phyloP scores from a whole-genome alignment of 2,113 vertebrate genomes.

The Campylomormyrus tamandua region DNA sequence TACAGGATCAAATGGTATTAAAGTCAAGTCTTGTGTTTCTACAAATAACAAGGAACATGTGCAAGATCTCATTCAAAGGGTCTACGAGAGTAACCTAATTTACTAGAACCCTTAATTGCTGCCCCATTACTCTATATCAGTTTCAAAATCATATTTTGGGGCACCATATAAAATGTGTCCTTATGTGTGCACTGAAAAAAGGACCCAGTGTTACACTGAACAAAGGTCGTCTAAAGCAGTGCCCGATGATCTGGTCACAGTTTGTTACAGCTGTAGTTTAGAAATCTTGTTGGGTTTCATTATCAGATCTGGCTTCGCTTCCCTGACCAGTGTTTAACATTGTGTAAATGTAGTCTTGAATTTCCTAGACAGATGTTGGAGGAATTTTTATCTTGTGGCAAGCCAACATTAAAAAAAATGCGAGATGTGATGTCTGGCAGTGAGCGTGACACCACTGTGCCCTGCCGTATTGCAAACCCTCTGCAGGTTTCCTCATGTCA shows the following conservation, averaged over 20 bases:
- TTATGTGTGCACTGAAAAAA: conserved; percentile 19
- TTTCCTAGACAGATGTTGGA: conserved; percentile 57
- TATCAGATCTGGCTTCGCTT: conserved; percentile 53
- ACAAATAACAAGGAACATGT: conserved; percentile 57
- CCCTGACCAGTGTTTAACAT: conserved; percentile 50
- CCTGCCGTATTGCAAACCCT: conserved; percentile 33
- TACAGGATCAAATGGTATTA: conserved; percentile 52
- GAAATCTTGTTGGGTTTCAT: conserved; percentile 37
- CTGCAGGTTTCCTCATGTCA: conserved; percentile 16
- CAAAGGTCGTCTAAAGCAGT: conserved; percentile 1
- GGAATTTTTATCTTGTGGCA: conserved; percentile 50
- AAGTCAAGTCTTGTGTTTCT: conserved; percentile 58
- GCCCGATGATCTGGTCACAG: conserved; percentile 11
- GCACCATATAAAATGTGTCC: conserved; percentile 36
- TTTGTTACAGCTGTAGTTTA: conserved; percentile 30
- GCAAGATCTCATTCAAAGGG: conserved; percentile 34
- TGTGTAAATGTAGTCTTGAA: conserved; percentile 50
- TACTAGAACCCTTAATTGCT: conserved; percentile 57
- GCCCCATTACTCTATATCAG: conserved; percentile 41
- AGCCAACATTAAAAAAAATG: conserved; percentile 46
- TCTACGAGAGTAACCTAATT: conserved; percentile 45
- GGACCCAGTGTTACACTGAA: conserved; percentile 10
- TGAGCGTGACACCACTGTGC: conserved; percentile 36
- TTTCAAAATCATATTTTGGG: conserved; percentile 56
- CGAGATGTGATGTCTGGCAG: conserved; percentile 41